Base-by-base conservation (phyloP, 2,113 vertebrate genomes). In the Psammodynastes pulverulentus region DNA sequence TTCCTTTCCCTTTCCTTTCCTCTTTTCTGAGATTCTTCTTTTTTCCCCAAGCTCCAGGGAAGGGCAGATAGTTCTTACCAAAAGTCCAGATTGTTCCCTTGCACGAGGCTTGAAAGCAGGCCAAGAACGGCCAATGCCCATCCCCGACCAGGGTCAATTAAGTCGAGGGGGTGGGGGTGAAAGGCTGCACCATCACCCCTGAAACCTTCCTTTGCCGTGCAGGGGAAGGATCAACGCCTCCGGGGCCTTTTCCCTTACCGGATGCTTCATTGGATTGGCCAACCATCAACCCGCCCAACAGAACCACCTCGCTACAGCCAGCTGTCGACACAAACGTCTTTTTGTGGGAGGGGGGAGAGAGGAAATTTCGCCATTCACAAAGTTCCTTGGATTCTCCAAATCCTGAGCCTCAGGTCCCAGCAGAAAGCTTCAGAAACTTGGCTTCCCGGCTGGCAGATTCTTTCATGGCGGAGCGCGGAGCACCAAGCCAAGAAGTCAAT, bases 371-470 rank as follows among this genome's bases (percentile, higher is more conserved):
- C 12, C 1, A 15, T 5, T 26, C 3, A 7, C 39, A 29, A 39
- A 34, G 4, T 85, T 49, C n/a, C 72, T 51, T 39, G 17, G 49
- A 2, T 26, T 53, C 39, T 45, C 23, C 26, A 67, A 19, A 67
- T 4, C 45, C 45, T 34, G 52, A 9, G 79, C 21, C n/a, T 85
- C 15, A 39, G 84, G 49, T 26, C 43, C 5, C 8, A 10, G 72
- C 34, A 84, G 23, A 17, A n/a, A 84, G 0, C 0, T 1, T 10
- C 0, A n/a, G 26, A 51, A 29, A 39, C 39, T 51, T 56, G 1
- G 13, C 52, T 86, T 29, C 17, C 26, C 0, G 24, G 62, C 15
- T 10, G 34, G 84, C 26, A 9, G 51, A 46, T 2, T 26, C 15
- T 52, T 89, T 19, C 24, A 26, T 13, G n/a, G 54, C 2, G 23